Base-by-base conservation (phyloP, 1,140 invertebrate genomes). In the Metaphire vulgaris region DNA sequence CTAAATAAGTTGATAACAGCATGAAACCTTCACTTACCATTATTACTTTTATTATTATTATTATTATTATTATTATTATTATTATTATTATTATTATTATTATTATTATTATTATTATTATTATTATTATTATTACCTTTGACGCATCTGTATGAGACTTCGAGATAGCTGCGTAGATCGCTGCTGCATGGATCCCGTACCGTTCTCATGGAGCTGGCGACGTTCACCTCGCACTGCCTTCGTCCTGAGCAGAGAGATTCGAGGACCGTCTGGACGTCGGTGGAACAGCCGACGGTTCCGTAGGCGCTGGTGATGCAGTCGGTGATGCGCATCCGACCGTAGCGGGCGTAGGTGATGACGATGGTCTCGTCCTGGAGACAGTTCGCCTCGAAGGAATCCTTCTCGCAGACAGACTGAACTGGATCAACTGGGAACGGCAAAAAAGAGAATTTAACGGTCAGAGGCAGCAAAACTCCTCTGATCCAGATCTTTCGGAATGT, bases 261-360 rank as follows among this genome's bases (percentile, higher is more conserved):
- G 6, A 56, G 21, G 6, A 56, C 21, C 6, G 6, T 6, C 41
- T 12, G 6, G 41, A 56, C 41, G 41, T 56, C 21, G 6, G 41
- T 56, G 41, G 68, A 1, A 76, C 75, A 76, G 1, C 75, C 75
- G 21, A 76, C n/a, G 21, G 6, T 16, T 6, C 75, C 75, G 75
- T 76, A 72, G 16, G 16, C n/a, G 1, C 32, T 12, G 14, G 68
- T 71, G 33, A 76, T 72, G 69, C 75, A 76, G 75, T 69, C 68
- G 30, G 68, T 33, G 68, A 34, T 28, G n/a, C 67, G 68, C 75
- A 76, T 76, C 26, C 75, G 75, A 26, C 75, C 75, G 33, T 76
- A 76, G 1, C 33, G 75, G 2, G 75, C 75, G n/a, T 56, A 28
- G 14, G 28, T 70, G 2, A 76, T 56, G 69, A 76, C 30, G 31